These are phyloP conservation scores for Tiliacea aurago DNA, from an alignment of 2,888 invertebrate genomes.

Conservation along the genomic window DNA sequence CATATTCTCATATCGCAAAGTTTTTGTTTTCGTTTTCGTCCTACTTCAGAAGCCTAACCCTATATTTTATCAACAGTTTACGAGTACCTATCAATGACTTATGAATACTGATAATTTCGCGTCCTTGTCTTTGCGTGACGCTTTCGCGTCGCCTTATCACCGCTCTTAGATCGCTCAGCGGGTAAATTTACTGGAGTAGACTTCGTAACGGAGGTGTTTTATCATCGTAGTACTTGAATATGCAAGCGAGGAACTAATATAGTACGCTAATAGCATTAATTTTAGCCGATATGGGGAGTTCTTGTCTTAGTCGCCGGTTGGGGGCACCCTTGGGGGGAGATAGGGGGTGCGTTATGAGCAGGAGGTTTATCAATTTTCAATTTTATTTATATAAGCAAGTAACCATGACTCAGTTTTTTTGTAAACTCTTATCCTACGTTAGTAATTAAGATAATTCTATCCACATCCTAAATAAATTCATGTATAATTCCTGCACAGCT, in stretches of 20 bases:
- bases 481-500: too few species aligned
- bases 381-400: too few species aligned
- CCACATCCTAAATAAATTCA: too few species aligned
- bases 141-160: slow-evolving; percentile 74
- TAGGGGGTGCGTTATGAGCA: neutral
- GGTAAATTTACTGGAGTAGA: slow-evolving; percentile 73
- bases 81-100: slow-evolving; percentile 70
- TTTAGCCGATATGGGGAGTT: slow-evolving; percentile 47
- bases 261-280: slow-evolving; percentile 50
- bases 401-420: too few species aligned
- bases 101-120: slow-evolving; percentile 77
- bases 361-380: too few species aligned
- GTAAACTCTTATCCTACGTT: too few species aligned
- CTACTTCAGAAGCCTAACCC: neutral
- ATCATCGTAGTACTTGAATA: slow-evolving; percentile 59
- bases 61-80: slow-evolving; percentile 48
- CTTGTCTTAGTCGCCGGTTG: slow-evolving; percentile 23
- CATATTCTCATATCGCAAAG: neutral
- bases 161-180: slow-evolving; percentile 73
- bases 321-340: neutral
- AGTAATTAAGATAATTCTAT: too few species aligned
- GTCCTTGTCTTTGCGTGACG: slow-evolving; percentile 77
- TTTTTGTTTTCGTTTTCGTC: slow-evolving; percentile 3
- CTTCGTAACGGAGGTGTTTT: slow-evolving; percentile 71
- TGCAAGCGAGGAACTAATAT: slow-evolving; percentile 48